Evolutionary conservation across 2,888 invertebrate species (phyloP).

Genomic region (Nesidiocoris tenuis): DNA sequence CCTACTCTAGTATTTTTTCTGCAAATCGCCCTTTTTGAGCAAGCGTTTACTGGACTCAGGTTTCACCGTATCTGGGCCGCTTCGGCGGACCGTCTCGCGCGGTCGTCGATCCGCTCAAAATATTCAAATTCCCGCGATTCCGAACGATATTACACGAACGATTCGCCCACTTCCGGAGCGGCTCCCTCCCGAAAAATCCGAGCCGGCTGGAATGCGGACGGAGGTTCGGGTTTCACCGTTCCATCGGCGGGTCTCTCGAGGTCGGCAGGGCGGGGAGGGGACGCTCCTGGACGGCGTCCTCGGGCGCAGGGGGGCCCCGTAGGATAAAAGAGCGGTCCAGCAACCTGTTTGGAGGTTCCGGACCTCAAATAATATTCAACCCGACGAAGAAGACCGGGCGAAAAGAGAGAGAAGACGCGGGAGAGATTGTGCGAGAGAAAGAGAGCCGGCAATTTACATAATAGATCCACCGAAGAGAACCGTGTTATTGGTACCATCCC

Average conservation of each 20-base stretch:
- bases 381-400: background rate
- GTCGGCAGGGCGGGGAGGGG: background rate
- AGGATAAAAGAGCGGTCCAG: conserved; percentile 14
- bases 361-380: conserved; percentile 11
- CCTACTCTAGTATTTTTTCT: no score
- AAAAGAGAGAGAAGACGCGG: background rate
- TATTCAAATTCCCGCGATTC: background rate
- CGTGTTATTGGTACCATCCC: conserved; percentile 14
- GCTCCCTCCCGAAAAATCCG: background rate
- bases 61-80: background rate
- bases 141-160: background rate
- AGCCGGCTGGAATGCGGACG: conserved; percentile 3
- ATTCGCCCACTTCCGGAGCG: background rate
- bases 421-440: background rate
- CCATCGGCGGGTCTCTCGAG: background rate
- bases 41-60: no score
- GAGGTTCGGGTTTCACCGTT: conserved; percentile 9
- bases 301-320: background rate
- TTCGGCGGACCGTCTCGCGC: background rate
- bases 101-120: background rate
- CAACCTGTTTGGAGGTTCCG: conserved; percentile 11
- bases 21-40: no score
- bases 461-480: background rate
- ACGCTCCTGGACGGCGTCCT: background rate
- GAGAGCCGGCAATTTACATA: conserved; percentile 4